Evolutionary conservation across 2,113 vertebrate genomes (phyloP).

Genomic region (Pluvianellus socialis): DNA sequence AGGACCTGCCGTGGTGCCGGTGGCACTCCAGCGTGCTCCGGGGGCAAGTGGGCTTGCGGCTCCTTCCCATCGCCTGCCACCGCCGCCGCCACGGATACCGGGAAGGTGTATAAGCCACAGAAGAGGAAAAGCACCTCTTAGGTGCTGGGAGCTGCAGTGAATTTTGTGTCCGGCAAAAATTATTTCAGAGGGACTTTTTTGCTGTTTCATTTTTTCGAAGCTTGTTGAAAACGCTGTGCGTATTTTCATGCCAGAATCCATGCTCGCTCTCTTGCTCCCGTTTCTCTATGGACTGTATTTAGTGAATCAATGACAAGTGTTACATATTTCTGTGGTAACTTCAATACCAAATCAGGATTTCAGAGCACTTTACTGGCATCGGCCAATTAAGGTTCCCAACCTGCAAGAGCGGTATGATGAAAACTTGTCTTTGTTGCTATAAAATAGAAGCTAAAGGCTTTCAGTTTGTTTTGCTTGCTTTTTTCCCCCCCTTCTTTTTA

Average conservation of each 20-base stretch:
- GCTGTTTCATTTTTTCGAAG: not conserved
- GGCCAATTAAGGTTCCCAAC: not conserved
- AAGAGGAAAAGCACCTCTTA: not conserved
- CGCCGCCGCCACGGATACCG: not conserved
- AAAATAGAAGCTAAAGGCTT: not conserved
- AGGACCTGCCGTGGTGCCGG: not conserved
- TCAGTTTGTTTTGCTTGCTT: not conserved
- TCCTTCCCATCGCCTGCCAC: not conserved
- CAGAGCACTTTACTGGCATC: not conserved
- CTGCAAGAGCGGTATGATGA: not conserved
- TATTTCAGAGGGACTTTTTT: not conserved
- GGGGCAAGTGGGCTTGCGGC: not conserved
- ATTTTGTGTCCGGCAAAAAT: not conserved
- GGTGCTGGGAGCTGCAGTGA: not conserved
- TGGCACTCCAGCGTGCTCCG: not conserved
- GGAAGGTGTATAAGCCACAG: accelerated
- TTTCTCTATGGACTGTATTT: not conserved
- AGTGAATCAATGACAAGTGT: not conserved
- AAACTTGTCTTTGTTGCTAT: not conserved
- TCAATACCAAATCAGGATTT: not conserved
- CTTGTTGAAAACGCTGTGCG: not conserved
- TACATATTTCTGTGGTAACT: not conserved
- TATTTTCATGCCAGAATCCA: not conserved
- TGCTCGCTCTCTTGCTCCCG: not conserved
- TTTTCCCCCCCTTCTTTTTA: not conserved